A percentile compares a stretch with the other conserved stretches of the same genome.
Evolutionary conservation across 2,113 vertebrate species (phyloP).

Genomic region (Terrapene triunguis): DNA sequence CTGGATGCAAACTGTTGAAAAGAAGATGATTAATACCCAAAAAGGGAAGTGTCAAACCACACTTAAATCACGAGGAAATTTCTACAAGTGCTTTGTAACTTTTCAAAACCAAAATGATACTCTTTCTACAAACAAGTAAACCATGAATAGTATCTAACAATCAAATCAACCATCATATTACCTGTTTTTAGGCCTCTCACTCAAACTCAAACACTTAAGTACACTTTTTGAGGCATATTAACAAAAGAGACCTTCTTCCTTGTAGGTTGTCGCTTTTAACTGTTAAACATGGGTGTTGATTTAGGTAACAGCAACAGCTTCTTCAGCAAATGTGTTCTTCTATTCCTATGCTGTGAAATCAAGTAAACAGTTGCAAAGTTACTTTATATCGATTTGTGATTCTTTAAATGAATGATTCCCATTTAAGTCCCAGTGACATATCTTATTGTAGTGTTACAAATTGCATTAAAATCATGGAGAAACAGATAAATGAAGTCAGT

Average conservation of each 20-base stretch:
- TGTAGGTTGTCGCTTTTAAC: not conserved
- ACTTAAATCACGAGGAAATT: not conserved
- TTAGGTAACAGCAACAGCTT: not conserved
- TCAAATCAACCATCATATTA: not conserved
- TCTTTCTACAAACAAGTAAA: not conserved
- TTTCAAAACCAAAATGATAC: not conserved
- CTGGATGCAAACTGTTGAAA: not conserved
- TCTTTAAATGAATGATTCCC: not conserved
- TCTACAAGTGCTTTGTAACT: not conserved
- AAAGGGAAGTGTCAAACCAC: not conserved
- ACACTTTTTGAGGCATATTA: not conserved
- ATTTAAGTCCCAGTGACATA: conserved; percentile 17
- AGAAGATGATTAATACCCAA: not conserved
- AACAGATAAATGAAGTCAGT: not conserved
- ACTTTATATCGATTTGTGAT: not conserved
- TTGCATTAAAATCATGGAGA: not conserved
- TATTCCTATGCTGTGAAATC: not conserved
- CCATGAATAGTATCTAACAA: not conserved
- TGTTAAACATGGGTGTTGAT: not conserved
- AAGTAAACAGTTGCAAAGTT: not conserved
- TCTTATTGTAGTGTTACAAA: not conserved
- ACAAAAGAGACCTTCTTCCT: not conserved
- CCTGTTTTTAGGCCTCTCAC: not conserved
- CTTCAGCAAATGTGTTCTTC: not conserved
- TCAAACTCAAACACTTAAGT: not conserved